Conservation (phyloP, 1,140 invertebrate genomes). For the Orchestia grillus region DNA sequence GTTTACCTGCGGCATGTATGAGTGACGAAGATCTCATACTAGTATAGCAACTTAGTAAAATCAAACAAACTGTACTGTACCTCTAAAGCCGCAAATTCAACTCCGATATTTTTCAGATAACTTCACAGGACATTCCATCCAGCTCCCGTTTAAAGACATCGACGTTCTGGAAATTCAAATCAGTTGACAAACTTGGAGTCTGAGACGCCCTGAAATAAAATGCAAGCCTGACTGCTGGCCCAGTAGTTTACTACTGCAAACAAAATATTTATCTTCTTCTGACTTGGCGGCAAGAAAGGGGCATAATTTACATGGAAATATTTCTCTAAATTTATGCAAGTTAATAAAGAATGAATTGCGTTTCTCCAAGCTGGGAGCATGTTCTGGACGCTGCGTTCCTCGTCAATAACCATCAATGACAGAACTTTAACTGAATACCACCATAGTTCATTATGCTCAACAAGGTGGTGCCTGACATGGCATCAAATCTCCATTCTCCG, state of each 20-base stretch:
- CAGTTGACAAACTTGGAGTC: neutral
- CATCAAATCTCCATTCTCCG: neutral
- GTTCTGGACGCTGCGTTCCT: neutral
- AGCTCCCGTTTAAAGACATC: neutral
- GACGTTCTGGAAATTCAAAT: neutral
- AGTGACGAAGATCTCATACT: no score
- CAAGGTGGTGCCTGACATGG: neutral
- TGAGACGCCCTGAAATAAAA: neutral
- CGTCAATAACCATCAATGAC: neutral
- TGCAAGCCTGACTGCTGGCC: neutral
- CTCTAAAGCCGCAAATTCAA: no score
- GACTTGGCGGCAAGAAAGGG: neutral
- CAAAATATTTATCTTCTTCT: neutral
- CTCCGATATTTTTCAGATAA: no score
- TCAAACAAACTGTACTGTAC: no score
- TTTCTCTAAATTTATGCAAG: neutral
- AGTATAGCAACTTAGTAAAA: no score
- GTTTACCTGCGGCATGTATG: no score
- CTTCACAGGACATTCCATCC: no score
- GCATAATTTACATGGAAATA: neutral
- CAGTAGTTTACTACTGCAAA: neutral
- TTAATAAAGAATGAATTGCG: neutral
- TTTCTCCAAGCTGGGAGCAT: neutral
- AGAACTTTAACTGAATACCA: neutral
- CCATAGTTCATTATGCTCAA: neutral